These are phyloP conservation scores for Rhaphigaster nebulosa DNA, from an alignment of 2,888 invertebrate species.

Conservation along the genomic window DNA sequence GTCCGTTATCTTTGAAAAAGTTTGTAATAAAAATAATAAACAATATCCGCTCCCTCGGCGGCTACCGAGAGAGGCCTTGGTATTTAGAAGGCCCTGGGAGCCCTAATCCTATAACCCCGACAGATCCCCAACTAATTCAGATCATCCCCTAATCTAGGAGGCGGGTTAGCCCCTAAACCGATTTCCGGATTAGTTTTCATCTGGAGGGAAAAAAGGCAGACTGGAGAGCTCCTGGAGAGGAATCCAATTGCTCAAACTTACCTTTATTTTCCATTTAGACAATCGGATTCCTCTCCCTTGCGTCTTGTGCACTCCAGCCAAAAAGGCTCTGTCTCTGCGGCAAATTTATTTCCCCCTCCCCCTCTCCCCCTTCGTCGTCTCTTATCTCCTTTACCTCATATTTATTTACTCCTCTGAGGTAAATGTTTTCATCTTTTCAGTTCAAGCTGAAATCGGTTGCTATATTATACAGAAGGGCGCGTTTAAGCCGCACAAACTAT, in stretches of 20 bases:
- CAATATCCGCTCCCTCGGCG: background rate
- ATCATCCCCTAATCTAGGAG: slow-evolving; percentile 41
- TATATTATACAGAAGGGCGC: background rate
- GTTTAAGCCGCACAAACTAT: too few relatives aligned
- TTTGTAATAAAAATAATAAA: slow-evolving; percentile 17
- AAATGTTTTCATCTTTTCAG: slow-evolving; percentile 16
- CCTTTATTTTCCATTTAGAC: slow-evolving; percentile 59
- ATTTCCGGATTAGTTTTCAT: slow-evolving; percentile 51
- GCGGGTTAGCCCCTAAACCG: slow-evolving; percentile 50
- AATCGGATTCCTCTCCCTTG: slow-evolving; percentile 41
- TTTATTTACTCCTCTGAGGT: slow-evolving; percentile 46
- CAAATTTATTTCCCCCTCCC: slow-evolving; percentile 20
- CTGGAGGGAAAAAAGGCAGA: slow-evolving; percentile 1
- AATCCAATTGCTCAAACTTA: slow-evolving; percentile 57
- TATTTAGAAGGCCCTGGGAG: background rate
- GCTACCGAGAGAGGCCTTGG: background rate
- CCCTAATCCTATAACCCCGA: slow-evolving; percentile 14
- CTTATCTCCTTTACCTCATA: slow-evolving; percentile 50
- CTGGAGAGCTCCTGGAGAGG: background rate
- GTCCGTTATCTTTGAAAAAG: background rate
- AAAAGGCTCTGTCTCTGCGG: background rate
- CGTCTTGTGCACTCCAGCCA: slow-evolving; percentile 12
- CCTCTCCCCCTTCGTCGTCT: background rate
- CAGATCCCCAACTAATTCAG: slow-evolving; percentile 40
- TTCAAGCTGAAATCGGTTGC: background rate